These are phyloP conservation scores for Acanthornis magna DNA, from an alignment of 2,797 vertebrate genomes.

Conservation along the genomic window DNA sequence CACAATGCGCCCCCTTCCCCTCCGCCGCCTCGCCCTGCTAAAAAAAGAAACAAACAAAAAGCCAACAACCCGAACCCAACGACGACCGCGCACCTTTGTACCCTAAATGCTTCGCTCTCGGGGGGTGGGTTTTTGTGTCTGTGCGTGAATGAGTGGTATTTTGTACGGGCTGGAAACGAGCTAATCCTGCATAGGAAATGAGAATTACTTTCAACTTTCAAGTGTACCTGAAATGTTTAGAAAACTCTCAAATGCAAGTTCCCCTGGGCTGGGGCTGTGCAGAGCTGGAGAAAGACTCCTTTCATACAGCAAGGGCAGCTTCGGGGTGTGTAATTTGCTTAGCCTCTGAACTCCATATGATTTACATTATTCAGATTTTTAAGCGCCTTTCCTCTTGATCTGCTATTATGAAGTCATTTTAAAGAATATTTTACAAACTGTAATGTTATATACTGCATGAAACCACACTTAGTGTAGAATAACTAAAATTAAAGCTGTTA, in stretches of 20 bases:
- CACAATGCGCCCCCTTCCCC: not conserved
- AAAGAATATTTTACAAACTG: slow-evolving; percentile 72
- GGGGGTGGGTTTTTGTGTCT: slow-evolving; percentile 38
- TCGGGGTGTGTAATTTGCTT: slow-evolving; percentile 87
- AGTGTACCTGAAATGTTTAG: slow-evolving; percentile 88
- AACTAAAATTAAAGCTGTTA: slow-evolving; percentile 56
- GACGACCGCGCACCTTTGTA: slow-evolving; percentile 45
- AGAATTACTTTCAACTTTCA: slow-evolving; percentile 90
- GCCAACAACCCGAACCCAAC: not conserved
- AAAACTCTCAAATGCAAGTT: slow-evolving; percentile 83
- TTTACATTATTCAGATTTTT: slow-evolving; percentile 82
- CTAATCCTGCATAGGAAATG: slow-evolving; percentile 88
- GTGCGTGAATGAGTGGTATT: slow-evolving; percentile 80
- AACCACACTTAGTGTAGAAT: slow-evolving; percentile 55
- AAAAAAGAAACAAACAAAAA: not conserved
- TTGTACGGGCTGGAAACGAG: slow-evolving; percentile 80
- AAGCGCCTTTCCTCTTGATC: slow-evolving; percentile 73
- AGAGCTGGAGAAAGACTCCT: slow-evolving; percentile 86
- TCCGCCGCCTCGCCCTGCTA: not conserved
- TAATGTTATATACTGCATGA: slow-evolving; percentile 60
- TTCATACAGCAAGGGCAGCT: slow-evolving; percentile 85
- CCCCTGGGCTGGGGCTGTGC: slow-evolving; percentile 80
- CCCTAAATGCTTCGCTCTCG: slow-evolving; percentile 12
- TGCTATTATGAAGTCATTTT: slow-evolving; percentile 76
- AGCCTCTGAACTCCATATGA: slow-evolving; percentile 83